These are phyloP conservation scores for Epinephelus fuscoguttatus DNA, from an alignment of 2,113 vertebrate genomes.

Conservation along the genomic window DNA sequence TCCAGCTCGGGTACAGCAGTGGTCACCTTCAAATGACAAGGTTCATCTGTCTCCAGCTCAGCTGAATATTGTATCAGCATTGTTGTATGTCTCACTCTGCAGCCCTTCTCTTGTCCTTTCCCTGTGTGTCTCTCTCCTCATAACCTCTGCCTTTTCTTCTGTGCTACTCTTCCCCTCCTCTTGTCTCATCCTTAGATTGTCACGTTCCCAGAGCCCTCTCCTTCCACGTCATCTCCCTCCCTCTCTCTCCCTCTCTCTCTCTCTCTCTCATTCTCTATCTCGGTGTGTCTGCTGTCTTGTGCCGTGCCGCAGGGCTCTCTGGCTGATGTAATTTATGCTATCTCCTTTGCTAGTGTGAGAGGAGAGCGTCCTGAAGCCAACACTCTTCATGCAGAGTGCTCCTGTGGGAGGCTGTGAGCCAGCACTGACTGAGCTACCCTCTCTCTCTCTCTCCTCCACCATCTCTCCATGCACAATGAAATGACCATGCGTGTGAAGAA, in stretches of 20 bases:
- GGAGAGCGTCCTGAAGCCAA: constrained; percentile 60
- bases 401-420: constrained; percentile 71
- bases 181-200: constrained; percentile 53
- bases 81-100: constrained; percentile 15
- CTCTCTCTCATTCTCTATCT: constrained; percentile 38
- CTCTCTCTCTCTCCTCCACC: constrained; percentile 28
- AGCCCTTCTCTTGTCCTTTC: neutral
- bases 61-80: constrained; percentile 31
- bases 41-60: constrained; percentile 53
- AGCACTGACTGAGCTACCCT: constrained; percentile 35
- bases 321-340: constrained; percentile 78
- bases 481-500: constrained; percentile 22
- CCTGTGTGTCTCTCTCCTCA: constrained; percentile 23
- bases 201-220: constrained; percentile 37
- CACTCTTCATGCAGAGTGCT: constrained; percentile 73
- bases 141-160: constrained; percentile 41
- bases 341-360: constrained; percentile 67
- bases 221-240: neutral
- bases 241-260: neutral
- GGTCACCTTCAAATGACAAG: constrained; percentile 74
- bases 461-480: constrained; percentile 33
- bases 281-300: constrained; percentile 57
- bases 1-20: constrained; percentile 19
- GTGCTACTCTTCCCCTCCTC: constrained; percentile 21
- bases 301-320: constrained; percentile 64